These are phyloP conservation scores for Ophioninae sp. DNA, from an alignment of 2,888 invertebrate genomes.

Conservation along the genomic window DNA sequence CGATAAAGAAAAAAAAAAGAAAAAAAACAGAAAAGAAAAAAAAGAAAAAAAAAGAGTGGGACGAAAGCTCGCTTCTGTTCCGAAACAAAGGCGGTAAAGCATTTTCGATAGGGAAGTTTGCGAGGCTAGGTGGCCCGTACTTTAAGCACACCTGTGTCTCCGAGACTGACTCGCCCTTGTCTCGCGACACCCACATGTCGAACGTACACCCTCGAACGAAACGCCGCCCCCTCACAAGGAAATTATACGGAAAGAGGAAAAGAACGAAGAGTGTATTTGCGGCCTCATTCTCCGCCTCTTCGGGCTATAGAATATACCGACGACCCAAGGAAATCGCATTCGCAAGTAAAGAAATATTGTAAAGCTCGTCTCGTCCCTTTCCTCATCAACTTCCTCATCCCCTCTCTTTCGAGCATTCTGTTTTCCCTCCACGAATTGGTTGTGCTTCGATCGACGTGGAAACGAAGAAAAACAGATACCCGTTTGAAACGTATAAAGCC, in stretches of 20 bases:
- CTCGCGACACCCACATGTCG: conserved; percentile 53
- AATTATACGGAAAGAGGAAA: conserved; percentile 50
- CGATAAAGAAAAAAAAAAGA: no score
- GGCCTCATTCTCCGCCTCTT: conserved; percentile 39
- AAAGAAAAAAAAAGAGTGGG: no score
- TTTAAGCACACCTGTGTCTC: background rate
- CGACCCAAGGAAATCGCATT: conserved; percentile 37
- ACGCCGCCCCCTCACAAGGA: conserved; percentile 52
- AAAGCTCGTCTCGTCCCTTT: conserved; percentile 39
- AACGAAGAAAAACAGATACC: conserved; percentile 16
- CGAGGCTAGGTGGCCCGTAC: background rate
- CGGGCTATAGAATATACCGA: conserved; percentile 49
- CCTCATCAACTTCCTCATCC: background rate
- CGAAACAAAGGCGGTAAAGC: background rate
- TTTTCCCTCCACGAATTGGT: conserved; percentile 45
- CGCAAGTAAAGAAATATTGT: conserved; percentile 55
- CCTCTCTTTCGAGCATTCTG: conserved; percentile 28
- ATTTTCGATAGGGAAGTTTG: background rate
- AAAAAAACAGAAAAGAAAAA: no score
- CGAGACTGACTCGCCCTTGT: conserved; percentile 22
- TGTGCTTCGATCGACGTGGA: conserved; percentile 51
- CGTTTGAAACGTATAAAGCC: conserved; percentile 13
- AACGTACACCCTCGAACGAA: conserved; percentile 7
- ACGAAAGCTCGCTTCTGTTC: no score
- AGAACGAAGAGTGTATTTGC: conserved; percentile 13